A percentile compares a stretch with the other conserved stretches of the same genome.
Evolutionary conservation across 2,888 invertebrate genomes (phyloP).

Genomic region (Dasypogon diadema): DNA sequence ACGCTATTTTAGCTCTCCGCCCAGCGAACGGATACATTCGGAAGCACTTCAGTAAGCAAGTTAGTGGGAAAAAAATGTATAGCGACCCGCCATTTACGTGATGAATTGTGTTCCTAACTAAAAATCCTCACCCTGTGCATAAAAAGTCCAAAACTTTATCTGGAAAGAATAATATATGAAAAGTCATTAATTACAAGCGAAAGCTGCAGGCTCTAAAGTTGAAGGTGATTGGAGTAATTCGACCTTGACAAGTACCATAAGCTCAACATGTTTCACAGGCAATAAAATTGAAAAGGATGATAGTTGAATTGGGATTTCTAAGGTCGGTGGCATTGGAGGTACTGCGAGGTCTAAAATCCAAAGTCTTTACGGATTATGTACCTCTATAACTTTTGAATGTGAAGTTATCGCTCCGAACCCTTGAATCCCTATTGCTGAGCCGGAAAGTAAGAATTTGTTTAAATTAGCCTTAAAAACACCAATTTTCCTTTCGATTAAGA

Average conservation of each 20-base stretch:
- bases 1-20: too few relatives aligned
- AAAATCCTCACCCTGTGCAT: not conserved
- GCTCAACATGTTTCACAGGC: not conserved
- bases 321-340: not conserved
- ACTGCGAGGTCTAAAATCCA: not conserved
- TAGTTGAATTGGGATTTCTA: conserved; percentile 29
- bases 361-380: too few relatives aligned
- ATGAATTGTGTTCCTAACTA: not conserved
- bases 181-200: conserved; percentile 20
- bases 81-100: too few relatives aligned
- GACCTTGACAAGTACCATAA: conserved; percentile 22
- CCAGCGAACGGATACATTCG: too few relatives aligned
- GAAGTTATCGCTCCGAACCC: not conserved
- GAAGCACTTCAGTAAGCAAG: too few relatives aligned
- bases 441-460: not conserved
- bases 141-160: not conserved
- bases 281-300: conserved; percentile 12
- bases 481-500: conserved; percentile 43
- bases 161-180: conserved; percentile 15
- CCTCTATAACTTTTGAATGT: too few relatives aligned
- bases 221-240: not conserved
- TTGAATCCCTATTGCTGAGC: not conserved
- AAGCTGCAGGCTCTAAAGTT: not conserved
- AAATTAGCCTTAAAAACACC: conserved; percentile 36
- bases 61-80: too few relatives aligned